phyloP scores from a whole-genome alignment of 2,113 vertebrate genomes.

The Micromys minutus region DNA sequence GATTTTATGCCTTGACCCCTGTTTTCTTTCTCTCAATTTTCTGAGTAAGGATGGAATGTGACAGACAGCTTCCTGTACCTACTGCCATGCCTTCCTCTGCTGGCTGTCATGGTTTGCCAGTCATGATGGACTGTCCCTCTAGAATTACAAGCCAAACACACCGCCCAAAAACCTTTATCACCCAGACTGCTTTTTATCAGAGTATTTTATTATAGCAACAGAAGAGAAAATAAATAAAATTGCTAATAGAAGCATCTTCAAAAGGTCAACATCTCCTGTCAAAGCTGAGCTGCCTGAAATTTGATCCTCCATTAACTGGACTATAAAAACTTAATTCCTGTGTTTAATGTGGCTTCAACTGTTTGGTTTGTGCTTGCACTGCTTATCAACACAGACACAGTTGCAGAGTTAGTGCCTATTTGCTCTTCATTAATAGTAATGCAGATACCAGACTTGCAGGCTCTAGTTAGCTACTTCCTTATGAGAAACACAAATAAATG shows the following conservation, averaged over 20 bases:
- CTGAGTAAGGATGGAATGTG: background rate
- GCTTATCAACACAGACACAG: background rate
- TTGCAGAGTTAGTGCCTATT: background rate
- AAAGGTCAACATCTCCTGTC: background rate
- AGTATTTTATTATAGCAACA: background rate
- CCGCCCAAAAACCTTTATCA: background rate
- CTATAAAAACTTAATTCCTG: background rate
- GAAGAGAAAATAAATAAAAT: background rate
- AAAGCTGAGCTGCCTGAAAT: background rate
- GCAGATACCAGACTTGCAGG: background rate
- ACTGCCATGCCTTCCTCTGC: background rate
- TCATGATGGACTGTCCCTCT: background rate
- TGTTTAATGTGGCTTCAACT: background rate
- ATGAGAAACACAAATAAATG: constrained; percentile 40
- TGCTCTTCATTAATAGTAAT: background rate
- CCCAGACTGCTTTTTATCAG: background rate
- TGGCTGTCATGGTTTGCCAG: background rate
- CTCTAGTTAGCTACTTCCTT: constrained; percentile 34
- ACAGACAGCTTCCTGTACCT: background rate
- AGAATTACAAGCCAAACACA: background rate
- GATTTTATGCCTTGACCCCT: background rate
- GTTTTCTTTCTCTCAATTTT: background rate
- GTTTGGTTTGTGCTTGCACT: background rate
- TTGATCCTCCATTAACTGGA: background rate
- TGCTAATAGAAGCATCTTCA: background rate